Evolutionary conservation across 2,797 vertebrate genomes (phyloP).

Genomic region (Salarias fasciatus): DNA sequence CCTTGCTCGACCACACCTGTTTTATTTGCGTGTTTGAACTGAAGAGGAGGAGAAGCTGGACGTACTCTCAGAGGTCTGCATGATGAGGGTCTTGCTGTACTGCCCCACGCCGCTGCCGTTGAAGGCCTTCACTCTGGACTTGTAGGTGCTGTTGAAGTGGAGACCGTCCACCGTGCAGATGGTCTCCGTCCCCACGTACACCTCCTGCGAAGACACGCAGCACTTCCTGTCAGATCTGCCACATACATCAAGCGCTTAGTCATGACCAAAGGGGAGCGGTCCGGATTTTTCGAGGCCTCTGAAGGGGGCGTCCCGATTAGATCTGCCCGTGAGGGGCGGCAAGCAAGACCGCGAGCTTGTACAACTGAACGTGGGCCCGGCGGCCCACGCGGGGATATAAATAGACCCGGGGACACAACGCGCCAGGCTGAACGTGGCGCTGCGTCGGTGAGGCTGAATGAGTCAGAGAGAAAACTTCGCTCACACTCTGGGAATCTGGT

Average conservation of each 20-base stretch:
- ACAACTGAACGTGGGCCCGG: slow-evolving; percentile 48
- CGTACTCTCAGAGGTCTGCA: slow-evolving; percentile 98
- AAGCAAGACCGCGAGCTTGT: slow-evolving; percentile 42
- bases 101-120: slow-evolving; percentile 95
- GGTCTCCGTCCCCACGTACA: slow-evolving; percentile 96
- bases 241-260: slow-evolving; percentile 12
- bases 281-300: neutral
- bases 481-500: no score
- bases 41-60: slow-evolving; percentile 15
- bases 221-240: slow-evolving; percentile 36
- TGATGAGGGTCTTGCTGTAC: slow-evolving; percentile 98
- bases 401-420: slow-evolving; percentile 61
- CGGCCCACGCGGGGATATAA: slow-evolving; percentile 54
- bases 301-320: slow-evolving; percentile 20
- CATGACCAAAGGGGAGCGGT: slow-evolving; percentile 22
- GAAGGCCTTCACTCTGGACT: slow-evolving; percentile 96
- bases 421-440: slow-evolving; percentile 40
- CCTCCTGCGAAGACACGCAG: slow-evolving; percentile 85
- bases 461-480: slow-evolving; percentile 39
- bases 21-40: neutral
- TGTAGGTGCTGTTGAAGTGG: slow-evolving; percentile 98
- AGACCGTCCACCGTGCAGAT: slow-evolving; percentile 99
- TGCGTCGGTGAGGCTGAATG: slow-evolving; percentile 54
- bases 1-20: neutral
- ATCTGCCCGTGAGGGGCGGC: slow-evolving; percentile 15